These are phyloP conservation scores for Platorchestia sp. DNA, from an alignment of 1,140 invertebrate genomes.

Conservation along the genomic window DNA sequence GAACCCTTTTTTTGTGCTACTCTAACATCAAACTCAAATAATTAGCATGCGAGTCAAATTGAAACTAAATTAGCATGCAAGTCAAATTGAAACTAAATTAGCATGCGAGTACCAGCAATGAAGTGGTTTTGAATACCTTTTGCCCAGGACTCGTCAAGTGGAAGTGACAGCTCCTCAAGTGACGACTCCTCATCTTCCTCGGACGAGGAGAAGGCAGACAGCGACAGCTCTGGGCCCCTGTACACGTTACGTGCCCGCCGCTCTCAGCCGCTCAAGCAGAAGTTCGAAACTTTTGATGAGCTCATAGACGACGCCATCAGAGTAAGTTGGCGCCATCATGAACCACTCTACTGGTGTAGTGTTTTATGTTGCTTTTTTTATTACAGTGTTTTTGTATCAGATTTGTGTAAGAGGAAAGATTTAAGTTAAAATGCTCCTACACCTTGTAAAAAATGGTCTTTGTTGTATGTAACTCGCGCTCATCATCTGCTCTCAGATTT, in stretches of 20 bases:
- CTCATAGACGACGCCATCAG: constrained; percentile 93
- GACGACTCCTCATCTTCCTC: constrained; percentile 77
- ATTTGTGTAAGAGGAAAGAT: not conserved
- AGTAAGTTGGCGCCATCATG: constrained; percentile 72
- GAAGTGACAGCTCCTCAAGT: constrained; percentile 57
- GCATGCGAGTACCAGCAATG: not conserved
- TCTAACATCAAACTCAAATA: no score
- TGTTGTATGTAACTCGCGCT: no score
- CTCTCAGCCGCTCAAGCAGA: constrained; percentile 83
- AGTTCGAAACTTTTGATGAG: constrained; percentile 93
- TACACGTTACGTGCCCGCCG: constrained; percentile 84
- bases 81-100: no score
- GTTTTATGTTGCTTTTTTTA: not conserved
- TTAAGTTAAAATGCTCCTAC: no score
- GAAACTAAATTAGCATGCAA: no score
- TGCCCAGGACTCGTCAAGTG: constrained; percentile 74
- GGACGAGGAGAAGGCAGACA: constrained; percentile 71
- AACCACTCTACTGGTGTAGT: constrained; percentile 66
- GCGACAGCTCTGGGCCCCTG: constrained; percentile 76
- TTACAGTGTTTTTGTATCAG: not conserved
- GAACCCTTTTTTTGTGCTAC: no score
- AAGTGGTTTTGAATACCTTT: constrained; percentile 34
- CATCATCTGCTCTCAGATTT: no score
- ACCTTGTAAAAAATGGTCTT: no score
- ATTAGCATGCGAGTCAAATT: no score